These are phyloP conservation scores for Thysanoteuthis rhombus DNA, from an alignment of 2,888 invertebrate genomes.

Conservation along the genomic window DNA sequence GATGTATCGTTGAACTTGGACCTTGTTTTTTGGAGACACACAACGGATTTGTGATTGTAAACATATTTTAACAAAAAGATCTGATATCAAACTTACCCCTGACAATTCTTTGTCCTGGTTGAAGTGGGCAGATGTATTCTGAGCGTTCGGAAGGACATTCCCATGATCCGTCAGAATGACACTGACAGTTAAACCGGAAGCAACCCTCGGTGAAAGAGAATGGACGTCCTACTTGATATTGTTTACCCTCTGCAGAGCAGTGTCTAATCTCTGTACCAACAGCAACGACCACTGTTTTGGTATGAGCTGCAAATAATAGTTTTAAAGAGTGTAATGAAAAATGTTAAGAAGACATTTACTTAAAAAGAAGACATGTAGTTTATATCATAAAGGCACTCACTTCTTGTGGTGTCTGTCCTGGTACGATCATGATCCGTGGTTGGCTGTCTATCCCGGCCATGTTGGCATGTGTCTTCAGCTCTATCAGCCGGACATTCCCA, in stretches of 20 bases:
- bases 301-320: too few species aligned
- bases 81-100: neutral
- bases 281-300: neutral
- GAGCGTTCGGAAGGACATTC: constrained; percentile 32
- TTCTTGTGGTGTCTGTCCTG: neutral
- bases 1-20: too few species aligned
- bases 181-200: neutral
- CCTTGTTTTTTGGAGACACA: too few species aligned
- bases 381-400: neutral
- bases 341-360: too few species aligned
- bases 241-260: neutral
- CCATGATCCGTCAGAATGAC: constrained; percentile 21
- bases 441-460: neutral
- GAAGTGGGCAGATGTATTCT: constrained; percentile 37
- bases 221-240: neutral
- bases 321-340: too few species aligned
- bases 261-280: constrained; percentile 35
- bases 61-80: too few species aligned
- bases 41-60: too few species aligned
- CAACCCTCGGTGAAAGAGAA: constrained; percentile 1
- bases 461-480: neutral
- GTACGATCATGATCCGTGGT: neutral
- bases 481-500: constrained; percentile 45
- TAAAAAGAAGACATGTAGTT: too few species aligned
- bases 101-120: neutral